Evolutionary conservation across 2,113 vertebrate genomes (phyloP).

Genomic region (Mungos mungo): DNA sequence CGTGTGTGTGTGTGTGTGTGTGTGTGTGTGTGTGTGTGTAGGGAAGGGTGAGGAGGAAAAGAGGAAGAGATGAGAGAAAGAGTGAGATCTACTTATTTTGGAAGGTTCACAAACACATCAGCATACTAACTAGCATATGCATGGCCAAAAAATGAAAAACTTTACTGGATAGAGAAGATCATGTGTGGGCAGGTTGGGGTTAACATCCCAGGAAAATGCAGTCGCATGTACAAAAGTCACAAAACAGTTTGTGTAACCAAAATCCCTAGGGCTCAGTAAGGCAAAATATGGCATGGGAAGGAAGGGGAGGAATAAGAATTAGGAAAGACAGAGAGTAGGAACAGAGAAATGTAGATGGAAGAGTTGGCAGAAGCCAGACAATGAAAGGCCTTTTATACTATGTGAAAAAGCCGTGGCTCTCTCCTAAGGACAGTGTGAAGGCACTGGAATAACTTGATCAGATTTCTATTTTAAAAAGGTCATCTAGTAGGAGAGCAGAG

Average conservation of each 20-base stretch:
- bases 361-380: background rate
- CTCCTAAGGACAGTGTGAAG: background rate
- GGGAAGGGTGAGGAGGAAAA: rapidly evolving
- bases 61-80: no score
- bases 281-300: background rate
- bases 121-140: background rate
- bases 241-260: background rate
- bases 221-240: background rate
- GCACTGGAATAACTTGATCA: slow-evolving; percentile 15
- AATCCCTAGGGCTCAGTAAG: background rate
- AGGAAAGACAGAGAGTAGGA: background rate
- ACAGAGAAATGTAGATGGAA: background rate
- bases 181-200: background rate
- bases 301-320: background rate
- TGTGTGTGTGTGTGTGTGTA: background rate
- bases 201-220: background rate
- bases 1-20: background rate
- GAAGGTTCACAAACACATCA: background rate
- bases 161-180: background rate
- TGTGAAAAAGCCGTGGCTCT: background rate
- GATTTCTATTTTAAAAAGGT: slow-evolving; percentile 62
- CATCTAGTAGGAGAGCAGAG: background rate
- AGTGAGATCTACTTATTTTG: background rate
- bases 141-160: background rate
- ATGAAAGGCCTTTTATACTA: background rate